A percentile compares a stretch with the other conserved stretches of the same genome.
Evolutionary conservation across 2,888 invertebrate genomes (phyloP).

Genomic region (Ernsta delagoae): DNA sequence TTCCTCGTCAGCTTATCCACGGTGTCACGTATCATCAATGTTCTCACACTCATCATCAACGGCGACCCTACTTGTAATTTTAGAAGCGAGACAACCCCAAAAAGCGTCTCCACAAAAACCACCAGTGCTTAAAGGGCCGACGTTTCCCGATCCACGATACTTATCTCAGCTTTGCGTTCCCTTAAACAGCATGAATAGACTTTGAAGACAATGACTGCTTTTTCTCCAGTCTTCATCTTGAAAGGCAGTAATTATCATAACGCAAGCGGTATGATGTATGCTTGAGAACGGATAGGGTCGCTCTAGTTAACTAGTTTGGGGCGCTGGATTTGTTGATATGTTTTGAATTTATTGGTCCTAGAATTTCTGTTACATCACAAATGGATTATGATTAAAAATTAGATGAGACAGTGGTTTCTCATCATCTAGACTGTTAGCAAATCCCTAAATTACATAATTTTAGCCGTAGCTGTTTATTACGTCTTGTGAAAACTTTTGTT

Average conservation of each 20-base stretch:
- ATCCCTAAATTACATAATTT: too few species aligned
- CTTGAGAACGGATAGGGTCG: constrained; percentile 14
- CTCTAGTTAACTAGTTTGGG: neutral
- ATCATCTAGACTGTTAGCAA: too few species aligned
- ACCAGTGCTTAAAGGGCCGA: constrained; percentile 46
- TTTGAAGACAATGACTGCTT: constrained; percentile 65
- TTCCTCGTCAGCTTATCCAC: constrained; percentile 1
- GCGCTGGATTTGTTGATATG: neutral
- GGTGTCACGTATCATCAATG: constrained; percentile 1
- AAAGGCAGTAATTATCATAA: constrained; percentile 75
- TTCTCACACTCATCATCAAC: constrained; percentile 30
- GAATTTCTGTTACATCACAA: too few species aligned
- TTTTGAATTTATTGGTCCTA: neutral
- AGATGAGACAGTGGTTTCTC: too few species aligned
- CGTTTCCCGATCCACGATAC: constrained; percentile 68
- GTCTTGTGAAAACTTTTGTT: too few species aligned
- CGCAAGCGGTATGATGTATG: constrained; percentile 28
- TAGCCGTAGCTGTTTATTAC: too few species aligned
- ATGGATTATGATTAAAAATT: too few species aligned
- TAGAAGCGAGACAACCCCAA: constrained; percentile 24
- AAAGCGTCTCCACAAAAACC: constrained; percentile 33
- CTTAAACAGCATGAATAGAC: constrained; percentile 76
- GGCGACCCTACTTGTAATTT: constrained; percentile 34
- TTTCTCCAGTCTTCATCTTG: constrained; percentile 55
- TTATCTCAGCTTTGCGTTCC: constrained; percentile 76